phyloP scores from a whole-genome alignment of 2,113 vertebrate genomes.

The Hiodon tergisus region DNA sequence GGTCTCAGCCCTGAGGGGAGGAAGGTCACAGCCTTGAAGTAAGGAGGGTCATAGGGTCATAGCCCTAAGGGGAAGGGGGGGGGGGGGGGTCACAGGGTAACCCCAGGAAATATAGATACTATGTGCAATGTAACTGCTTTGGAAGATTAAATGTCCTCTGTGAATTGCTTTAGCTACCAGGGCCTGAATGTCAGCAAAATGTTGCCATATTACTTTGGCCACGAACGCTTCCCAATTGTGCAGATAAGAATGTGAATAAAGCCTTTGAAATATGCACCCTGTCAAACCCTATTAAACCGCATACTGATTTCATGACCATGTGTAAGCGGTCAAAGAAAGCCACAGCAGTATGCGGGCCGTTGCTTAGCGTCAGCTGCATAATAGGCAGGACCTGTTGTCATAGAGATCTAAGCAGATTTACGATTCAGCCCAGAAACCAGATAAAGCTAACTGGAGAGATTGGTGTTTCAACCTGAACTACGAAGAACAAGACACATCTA shows the following conservation, averaged over 20 bases:
- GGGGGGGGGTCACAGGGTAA: too few relatives aligned
- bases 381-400: not conserved
- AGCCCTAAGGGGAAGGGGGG: too few relatives aligned
- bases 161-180: slow-evolving; percentile 14
- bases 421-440: not conserved
- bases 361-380: not conserved
- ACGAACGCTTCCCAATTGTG: not conserved
- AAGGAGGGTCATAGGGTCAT: too few relatives aligned
- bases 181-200: slow-evolving; percentile 21
- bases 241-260: not conserved
- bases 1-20: too few relatives aligned
- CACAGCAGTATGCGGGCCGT: not conserved
- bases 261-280: not conserved
- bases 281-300: slow-evolving; percentile 9
- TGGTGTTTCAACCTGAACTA: not conserved
- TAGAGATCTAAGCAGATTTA: slow-evolving; percentile 9
- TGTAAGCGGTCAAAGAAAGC: slow-evolving; percentile 4
- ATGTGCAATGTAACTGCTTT: too few relatives aligned
- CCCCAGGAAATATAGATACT: too few relatives aligned
- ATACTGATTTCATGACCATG: not conserved
- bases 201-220: slow-evolving; percentile 13
- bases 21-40: too few relatives aligned
- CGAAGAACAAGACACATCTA: not conserved
- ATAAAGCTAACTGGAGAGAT: slow-evolving; percentile 7
- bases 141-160: slow-evolving; percentile 6